Evolutionary conservation across 1,140 invertebrate genomes (phyloP).

Genomic region (Drosophila kepulauana): DNA sequence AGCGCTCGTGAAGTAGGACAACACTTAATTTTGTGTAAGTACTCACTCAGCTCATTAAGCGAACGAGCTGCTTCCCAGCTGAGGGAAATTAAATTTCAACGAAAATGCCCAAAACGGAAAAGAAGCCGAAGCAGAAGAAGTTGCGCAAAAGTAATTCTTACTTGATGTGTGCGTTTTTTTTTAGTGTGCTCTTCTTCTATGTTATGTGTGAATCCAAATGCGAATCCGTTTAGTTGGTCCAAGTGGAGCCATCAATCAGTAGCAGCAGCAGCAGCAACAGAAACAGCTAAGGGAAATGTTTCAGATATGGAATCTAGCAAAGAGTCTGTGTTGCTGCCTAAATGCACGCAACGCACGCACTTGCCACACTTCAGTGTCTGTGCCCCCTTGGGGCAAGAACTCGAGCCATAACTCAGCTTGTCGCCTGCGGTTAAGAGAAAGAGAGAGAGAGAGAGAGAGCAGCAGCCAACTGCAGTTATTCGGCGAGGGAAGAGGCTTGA

Average conservation of each 20-base stretch:
- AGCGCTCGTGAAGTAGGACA: constrained; percentile 71
- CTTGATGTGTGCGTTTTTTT: neutral
- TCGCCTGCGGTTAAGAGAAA: constrained; percentile 23
- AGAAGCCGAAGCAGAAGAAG: constrained; percentile 16
- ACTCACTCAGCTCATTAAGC: constrained; percentile 83
- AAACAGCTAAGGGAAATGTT: constrained; percentile 7
- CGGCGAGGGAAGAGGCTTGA: constrained; percentile 16
- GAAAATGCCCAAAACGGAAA: constrained; percentile 48
- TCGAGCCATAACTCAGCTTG: constrained; percentile 37
- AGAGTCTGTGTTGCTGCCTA: neutral
- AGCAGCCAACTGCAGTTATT: constrained; percentile 39
- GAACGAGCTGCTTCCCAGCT: constrained; percentile 25
- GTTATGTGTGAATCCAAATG: constrained; percentile 16
- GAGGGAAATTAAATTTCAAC: constrained; percentile 71
- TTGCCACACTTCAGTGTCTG: too few species aligned
- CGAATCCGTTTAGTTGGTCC: constrained; percentile 66
- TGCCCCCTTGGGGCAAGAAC: neutral
- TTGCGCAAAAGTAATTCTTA: constrained; percentile 17
- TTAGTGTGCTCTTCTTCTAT: neutral
- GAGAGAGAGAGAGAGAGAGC: too few species aligned
- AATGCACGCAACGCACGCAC: constrained; percentile 5
- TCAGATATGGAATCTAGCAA: neutral
- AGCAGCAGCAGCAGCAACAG: constrained; percentile 24
- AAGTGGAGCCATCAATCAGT: constrained; percentile 73
- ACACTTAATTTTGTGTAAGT: constrained; percentile 84